phyloP scores from a whole-genome alignment of 1,140 invertebrate genomes.

The Eufriesea mexicana region DNA sequence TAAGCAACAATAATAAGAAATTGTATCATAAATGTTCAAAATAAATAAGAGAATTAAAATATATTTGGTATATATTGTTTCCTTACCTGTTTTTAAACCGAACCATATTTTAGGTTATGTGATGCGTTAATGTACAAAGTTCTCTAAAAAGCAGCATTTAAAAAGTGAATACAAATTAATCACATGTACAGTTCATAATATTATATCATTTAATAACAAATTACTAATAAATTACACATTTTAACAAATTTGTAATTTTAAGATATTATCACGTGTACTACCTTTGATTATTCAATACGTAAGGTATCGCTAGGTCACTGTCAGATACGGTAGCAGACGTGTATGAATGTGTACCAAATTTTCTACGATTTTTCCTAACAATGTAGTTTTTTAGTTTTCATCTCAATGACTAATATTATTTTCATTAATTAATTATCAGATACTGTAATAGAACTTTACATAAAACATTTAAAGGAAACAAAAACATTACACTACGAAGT shows the following conservation, averaged over 20 bases:
- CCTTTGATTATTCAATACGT: background rate
- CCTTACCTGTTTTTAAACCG: conserved; percentile 87
- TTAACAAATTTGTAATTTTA: background rate
- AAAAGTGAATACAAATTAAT: background rate
- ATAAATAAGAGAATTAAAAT: conserved; percentile 7
- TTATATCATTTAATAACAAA: background rate
- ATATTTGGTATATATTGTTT: background rate
- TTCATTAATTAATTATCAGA: background rate
- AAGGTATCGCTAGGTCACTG: conserved; percentile 29
- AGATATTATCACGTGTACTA: conserved; percentile 15
- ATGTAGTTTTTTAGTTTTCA: background rate
- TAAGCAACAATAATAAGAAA: background rate
- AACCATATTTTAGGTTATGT: conserved; percentile 82
- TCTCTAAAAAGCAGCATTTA: too few species aligned
- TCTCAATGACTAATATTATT: too few species aligned
- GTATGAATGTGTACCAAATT: conserved; percentile 5
- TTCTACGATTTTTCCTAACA: background rate
- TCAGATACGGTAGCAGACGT: conserved; percentile 24
- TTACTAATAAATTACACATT: background rate
- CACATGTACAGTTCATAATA: background rate
- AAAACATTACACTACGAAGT: background rate
- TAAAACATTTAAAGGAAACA: background rate
- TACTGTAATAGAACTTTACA: background rate
- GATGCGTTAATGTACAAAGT: background rate
- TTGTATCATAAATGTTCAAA: conserved; percentile 7